phyloP scores from a whole-genome alignment of 2,113 vertebrate genomes.

The Trematocara marginatum region DNA sequence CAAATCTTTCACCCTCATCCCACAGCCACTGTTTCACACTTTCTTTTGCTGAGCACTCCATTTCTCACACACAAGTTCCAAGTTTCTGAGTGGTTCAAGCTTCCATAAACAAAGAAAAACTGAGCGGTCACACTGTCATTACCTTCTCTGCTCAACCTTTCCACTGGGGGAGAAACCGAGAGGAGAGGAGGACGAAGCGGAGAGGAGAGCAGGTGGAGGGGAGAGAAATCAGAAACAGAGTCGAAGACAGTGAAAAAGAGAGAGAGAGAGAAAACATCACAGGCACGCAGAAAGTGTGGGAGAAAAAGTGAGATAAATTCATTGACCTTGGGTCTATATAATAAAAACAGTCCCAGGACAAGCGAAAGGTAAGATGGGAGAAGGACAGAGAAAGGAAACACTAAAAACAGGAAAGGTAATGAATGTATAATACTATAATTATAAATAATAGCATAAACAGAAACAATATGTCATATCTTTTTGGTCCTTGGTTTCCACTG shows the following conservation, averaged over 20 bases:
- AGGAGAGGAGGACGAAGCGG: conserved; percentile 33
- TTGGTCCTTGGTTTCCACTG: not conserved
- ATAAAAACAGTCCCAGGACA: conserved; percentile 14
- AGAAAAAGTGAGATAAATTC: conserved; percentile 48
- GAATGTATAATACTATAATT: not conserved
- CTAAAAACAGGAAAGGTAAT: conserved; percentile 8
- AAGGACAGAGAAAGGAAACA: not conserved
- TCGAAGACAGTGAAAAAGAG: conserved; percentile 37
- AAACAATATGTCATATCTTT: not conserved
- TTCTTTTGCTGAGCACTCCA: not conserved
- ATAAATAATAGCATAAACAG: not conserved
- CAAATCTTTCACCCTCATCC: not conserved
- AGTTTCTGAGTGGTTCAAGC: conserved; percentile 3
- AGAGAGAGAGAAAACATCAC: conserved; percentile 7
- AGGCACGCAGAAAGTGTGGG: conserved; percentile 20
- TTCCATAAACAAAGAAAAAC: conserved; percentile 29
- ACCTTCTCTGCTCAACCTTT: conserved; percentile 62
- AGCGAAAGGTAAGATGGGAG: not conserved
- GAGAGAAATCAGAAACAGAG: conserved; percentile 8
- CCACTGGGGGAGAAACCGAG: conserved; percentile 59
- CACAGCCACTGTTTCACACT: conserved; percentile 1
- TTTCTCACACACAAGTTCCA: conserved; percentile 11
- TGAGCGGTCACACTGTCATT: conserved; percentile 25
- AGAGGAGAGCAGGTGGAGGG: conserved; percentile 4
- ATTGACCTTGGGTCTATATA: conserved; percentile 34